Conservation (phyloP, 2,113 vertebrate species). For the Struthidea cinerea region DNA sequence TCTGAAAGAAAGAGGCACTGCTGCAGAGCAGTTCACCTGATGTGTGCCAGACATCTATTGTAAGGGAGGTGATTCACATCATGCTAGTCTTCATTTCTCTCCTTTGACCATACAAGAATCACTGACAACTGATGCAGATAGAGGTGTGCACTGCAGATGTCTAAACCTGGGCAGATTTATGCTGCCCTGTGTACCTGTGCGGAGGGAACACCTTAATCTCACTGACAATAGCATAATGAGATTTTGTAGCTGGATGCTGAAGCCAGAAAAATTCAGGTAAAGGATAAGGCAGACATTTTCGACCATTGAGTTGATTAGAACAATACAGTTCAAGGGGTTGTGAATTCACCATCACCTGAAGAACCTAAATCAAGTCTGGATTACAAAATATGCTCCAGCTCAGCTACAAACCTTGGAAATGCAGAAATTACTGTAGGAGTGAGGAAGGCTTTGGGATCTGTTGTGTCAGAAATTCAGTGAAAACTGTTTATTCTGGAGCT, state of each 20-base stretch:
- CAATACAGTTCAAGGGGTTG: not conserved
- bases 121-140: not conserved
- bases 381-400: not conserved
- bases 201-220: constrained; percentile 1
- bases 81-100: not conserved
- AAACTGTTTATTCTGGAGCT: not conserved
- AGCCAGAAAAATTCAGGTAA: not conserved
- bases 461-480: not conserved
- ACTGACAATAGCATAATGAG: constrained; percentile 11
- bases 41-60: not conserved
- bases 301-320: not conserved
- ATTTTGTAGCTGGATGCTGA: not conserved
- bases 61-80: not conserved
- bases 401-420: not conserved
- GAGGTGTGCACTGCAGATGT: not conserved
- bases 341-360: not conserved
- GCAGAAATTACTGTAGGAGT: not conserved
- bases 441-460: not conserved
- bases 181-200: not conserved
- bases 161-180: constrained; percentile 4
- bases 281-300: not conserved
- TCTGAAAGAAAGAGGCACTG: not conserved
- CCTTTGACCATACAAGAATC: not conserved
- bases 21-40: not conserved
- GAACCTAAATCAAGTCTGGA: not conserved